Evolutionary conservation across 1,140 invertebrate species (phyloP).

Genomic region (Calycopis cecrops): DNA sequence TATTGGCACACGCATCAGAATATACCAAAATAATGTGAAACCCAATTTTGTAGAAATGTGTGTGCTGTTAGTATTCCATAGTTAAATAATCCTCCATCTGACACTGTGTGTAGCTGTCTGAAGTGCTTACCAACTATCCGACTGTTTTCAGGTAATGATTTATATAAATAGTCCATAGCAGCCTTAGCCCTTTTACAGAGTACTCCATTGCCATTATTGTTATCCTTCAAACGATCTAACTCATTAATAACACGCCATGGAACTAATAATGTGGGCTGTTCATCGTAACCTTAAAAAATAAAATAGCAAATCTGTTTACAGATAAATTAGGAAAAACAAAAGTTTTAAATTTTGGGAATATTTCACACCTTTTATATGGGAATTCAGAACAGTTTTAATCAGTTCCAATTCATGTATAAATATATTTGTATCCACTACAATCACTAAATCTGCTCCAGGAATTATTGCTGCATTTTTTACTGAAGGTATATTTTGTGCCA

Average conservation of each 20-base stretch:
- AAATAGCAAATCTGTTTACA: background rate
- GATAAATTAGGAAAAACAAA: no score
- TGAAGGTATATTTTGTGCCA: conserved; percentile 25
- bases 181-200: conserved; percentile 52
- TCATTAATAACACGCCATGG: conserved; percentile 66
- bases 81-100: no score
- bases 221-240: conserved; percentile 59
- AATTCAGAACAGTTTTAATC: conserved; percentile 58
- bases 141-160: conserved; percentile 54
- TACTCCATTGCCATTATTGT: conserved; percentile 56
- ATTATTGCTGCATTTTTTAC: conserved; percentile 18
- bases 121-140: conserved; percentile 48
- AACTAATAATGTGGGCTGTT: conserved; percentile 54
- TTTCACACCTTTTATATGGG: conserved; percentile 56
- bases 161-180: conserved; percentile 62
- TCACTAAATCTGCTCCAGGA: conserved; percentile 33
- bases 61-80: no score
- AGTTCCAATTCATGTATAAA: conserved; percentile 61
- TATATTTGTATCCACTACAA: conserved; percentile 65
- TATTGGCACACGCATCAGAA: no score
- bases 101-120: background rate
- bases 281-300: conserved; percentile 43
- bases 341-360: background rate
- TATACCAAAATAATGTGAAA: no score
- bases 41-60: no score